Evolutionary conservation across 2,113 vertebrate genomes (phyloP).

Genomic region (Eupsittula cactorum): DNA sequence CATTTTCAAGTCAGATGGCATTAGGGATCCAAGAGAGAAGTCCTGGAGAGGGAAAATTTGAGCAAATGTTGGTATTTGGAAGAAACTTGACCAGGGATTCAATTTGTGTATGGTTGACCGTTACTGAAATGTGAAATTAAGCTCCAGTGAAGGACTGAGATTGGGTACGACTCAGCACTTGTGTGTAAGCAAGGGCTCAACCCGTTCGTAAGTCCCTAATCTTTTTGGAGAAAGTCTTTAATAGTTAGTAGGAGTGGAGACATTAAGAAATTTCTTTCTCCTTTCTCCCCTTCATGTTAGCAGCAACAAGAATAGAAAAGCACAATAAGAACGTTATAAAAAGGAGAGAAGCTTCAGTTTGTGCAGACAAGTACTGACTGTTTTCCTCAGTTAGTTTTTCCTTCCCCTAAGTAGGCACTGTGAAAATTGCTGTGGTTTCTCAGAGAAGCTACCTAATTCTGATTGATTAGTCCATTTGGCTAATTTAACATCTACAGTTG

Average conservation of each 20-base stretch:
- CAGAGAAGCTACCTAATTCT: background rate
- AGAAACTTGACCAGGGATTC: background rate
- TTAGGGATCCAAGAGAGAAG: background rate
- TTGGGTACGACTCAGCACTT: background rate
- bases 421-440: background rate
- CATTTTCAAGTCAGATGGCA: background rate
- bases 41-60: background rate
- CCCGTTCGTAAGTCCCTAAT: background rate
- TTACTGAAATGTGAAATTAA: background rate
- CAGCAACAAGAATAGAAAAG: background rate
- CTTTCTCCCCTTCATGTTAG: background rate
- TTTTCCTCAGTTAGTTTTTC: background rate
- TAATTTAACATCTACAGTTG: background rate
- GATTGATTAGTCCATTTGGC: conserved; percentile 12
- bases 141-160: background rate
- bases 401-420: background rate
- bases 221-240: background rate
- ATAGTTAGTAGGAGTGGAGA: background rate
- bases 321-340: background rate
- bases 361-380: background rate
- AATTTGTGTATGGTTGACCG: background rate
- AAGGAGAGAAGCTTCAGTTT: background rate
- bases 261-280: background rate
- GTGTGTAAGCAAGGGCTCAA: background rate
- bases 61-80: background rate